Evolutionary conservation across 2,797 vertebrate genomes (phyloP).

Genomic region (Danio aesculapii): DNA sequence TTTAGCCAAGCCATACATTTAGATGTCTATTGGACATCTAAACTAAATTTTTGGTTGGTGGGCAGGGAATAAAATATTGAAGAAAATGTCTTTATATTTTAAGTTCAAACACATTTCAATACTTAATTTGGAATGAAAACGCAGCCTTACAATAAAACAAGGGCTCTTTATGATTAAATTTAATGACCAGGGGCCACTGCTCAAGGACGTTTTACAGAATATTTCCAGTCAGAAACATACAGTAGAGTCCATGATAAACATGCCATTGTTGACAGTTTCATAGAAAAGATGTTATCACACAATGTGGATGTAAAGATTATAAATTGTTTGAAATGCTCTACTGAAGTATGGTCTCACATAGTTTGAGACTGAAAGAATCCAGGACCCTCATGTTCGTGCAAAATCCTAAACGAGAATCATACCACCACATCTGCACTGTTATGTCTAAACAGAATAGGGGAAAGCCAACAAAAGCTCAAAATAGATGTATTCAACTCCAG

Average conservation of each 20-base stretch:
- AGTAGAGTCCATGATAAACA: not conserved
- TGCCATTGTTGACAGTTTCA: not conserved
- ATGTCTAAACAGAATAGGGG: conserved; percentile 49
- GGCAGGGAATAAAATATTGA: too few species aligned
- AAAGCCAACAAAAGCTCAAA: not conserved
- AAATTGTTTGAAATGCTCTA: not conserved
- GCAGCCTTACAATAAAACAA: not conserved
- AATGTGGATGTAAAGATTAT: not conserved
- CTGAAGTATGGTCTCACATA: not conserved
- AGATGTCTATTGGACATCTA: too few species aligned
- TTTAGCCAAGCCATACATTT: too few species aligned
- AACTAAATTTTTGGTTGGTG: too few species aligned
- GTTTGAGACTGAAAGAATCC: not conserved
- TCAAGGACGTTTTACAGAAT: not conserved
- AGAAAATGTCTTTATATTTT: too few species aligned
- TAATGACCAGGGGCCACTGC: not conserved
- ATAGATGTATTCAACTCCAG: not conserved
- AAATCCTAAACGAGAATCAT: conserved; percentile 9
- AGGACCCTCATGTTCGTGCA: conserved; percentile 20
- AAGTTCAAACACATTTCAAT: conserved; percentile 5
- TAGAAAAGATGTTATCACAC: not conserved
- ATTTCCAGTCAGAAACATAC: not conserved
- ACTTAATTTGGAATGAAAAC: not conserved
- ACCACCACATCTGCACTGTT: conserved; percentile 35
- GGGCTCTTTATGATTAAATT: not conserved